A percentile compares a stretch with the other conserved stretches of the same genome.
These are phyloP conservation scores for Actenoides lindsayi DNA, from an alignment of 2,113 vertebrate species.

Conservation along the genomic window DNA sequence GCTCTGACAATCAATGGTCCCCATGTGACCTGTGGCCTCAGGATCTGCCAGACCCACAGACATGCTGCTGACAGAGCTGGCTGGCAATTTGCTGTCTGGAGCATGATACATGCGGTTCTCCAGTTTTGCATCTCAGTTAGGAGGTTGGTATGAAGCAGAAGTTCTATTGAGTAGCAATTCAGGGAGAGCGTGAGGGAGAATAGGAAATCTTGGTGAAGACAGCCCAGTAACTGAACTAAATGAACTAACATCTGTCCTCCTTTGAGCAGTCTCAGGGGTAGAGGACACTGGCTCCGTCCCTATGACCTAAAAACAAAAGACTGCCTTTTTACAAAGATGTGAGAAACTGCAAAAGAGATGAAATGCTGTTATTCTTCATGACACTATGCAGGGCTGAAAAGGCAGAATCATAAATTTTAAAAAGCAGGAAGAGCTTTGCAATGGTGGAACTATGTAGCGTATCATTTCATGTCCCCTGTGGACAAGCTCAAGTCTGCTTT, in stretches of 20 bases:
- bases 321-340: neutral
- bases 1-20: neutral
- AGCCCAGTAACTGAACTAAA: neutral
- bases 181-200: neutral
- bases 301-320: neutral
- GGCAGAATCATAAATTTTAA: neutral
- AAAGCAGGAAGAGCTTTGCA: neutral
- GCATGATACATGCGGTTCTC: neutral
- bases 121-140: neutral
- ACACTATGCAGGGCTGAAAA: neutral
- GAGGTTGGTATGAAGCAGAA: neutral
- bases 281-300: neutral
- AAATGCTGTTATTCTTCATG: neutral
- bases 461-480: neutral
- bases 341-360: neutral
- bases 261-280: neutral
- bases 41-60: neutral
- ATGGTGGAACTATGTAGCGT: neutral
- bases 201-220: neutral
- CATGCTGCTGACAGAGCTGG: neutral
- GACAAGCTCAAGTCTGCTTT: neutral
- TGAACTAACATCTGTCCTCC: neutral
- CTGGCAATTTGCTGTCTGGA: neutral
- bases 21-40: neutral
- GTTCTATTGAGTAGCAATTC: neutral